phyloP scores from a whole-genome alignment of 2,888 invertebrate species.

The Leucophora obtusa region DNA sequence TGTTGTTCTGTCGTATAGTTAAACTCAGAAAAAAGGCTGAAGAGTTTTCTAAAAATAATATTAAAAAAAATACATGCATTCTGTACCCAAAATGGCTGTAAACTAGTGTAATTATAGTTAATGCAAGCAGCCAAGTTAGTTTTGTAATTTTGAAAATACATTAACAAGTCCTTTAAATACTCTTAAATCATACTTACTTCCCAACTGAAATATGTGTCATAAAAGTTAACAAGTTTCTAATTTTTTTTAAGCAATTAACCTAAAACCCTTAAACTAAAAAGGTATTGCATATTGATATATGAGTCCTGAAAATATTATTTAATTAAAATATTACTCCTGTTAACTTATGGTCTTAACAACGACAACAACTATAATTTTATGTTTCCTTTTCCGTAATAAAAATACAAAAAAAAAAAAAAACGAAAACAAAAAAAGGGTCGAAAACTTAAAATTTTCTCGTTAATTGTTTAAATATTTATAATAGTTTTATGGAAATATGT shows the following conservation, averaged over 20 bases:
- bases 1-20: no score
- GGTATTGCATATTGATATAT: neutral
- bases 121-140: no score
- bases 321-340: conserved; percentile 31
- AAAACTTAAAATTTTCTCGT: conserved; percentile 35
- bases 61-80: no score
- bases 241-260: conserved; percentile 44
- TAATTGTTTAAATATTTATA: conserved; percentile 60
- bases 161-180: no score
- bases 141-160: no score
- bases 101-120: no score
- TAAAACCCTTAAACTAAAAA: conserved; percentile 30
- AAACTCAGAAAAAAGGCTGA: no score
- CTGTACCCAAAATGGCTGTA: no score
- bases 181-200: no score
- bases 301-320: conserved; percentile 25
- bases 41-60: no score
- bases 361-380: conserved; percentile 1
- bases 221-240: conserved; percentile 37
- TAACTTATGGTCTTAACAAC: neutral
- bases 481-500: conserved; percentile 12
- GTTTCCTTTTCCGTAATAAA: neutral
- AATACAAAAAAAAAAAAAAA: no score
- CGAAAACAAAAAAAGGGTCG: no score
- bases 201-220: neutral